Evolutionary conservation across 2,888 invertebrate genomes (phyloP).

Genomic region (Panorpa germanica): DNA sequence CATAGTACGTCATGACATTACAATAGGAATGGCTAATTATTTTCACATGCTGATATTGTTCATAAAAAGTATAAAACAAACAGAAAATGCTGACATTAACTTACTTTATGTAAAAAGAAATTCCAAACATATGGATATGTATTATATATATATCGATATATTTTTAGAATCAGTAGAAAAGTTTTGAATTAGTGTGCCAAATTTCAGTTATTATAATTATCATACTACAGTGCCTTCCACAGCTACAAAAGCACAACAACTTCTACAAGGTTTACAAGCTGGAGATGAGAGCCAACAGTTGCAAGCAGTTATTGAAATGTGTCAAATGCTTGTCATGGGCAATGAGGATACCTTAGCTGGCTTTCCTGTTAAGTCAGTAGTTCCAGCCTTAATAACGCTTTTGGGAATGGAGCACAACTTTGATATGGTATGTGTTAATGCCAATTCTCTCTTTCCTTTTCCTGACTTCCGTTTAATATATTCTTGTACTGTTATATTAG

Average conservation of each 20-base stretch:
- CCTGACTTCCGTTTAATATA: slow-evolving; percentile 6
- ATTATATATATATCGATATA: no score
- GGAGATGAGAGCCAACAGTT: slow-evolving; percentile 91
- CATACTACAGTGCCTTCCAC: no score
- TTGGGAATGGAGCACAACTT: slow-evolving; percentile 97
- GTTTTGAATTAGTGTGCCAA: slow-evolving; percentile 3
- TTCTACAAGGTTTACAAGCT: slow-evolving; percentile 81
- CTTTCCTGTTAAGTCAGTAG: slow-evolving; percentile 96
- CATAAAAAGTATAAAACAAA: no score
- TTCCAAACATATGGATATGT: no score
- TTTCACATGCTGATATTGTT: no score
- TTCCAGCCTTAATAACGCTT: slow-evolving; percentile 81
- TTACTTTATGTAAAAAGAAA: no score
- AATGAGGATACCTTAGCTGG: slow-evolving; percentile 96
- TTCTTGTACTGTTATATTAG: slow-evolving; percentile 22
- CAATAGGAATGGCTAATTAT: no score
- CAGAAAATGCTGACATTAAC: no score
- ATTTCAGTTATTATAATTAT: slow-evolving; percentile 4
- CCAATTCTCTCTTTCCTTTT: slow-evolving; percentile 5
- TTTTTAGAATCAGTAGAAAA: no score
- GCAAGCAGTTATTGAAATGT: slow-evolving; percentile 96
- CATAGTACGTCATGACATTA: no score
- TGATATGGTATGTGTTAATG: slow-evolving; percentile 53
- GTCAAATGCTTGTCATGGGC: slow-evolving; percentile 96
- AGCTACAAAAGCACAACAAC: slow-evolving; percentile 84